phyloP scores from a whole-genome alignment of 53 echinoderm and acorn worm genomes.

The Astropecten irregularis region DNA sequence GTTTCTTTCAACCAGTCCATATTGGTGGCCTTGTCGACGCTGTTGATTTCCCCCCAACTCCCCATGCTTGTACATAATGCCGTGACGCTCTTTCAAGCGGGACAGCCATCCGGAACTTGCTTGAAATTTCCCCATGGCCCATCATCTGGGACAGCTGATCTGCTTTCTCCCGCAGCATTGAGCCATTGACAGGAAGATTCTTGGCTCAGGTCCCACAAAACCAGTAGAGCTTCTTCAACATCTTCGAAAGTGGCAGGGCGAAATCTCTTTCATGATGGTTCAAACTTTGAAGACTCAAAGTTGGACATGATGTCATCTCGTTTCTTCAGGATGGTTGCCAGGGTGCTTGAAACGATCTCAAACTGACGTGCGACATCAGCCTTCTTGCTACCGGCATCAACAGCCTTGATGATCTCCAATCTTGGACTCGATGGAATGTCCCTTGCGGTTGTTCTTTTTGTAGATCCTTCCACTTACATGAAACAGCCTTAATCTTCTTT shows the following conservation, averaged over 20 bases:
- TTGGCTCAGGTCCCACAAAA: slow-evolving; percentile 24
- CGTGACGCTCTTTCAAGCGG: background rate
- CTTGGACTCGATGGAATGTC: background rate
- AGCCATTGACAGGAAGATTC: slow-evolving; percentile 40
- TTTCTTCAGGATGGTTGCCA: slow-evolving; percentile 29
- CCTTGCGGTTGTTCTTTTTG: slow-evolving; percentile 4
- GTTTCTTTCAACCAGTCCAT: background rate
- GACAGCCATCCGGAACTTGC: slow-evolving; percentile 19
- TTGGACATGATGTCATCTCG: background rate
- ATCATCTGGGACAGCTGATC: slow-evolving; percentile 34
- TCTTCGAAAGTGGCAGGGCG: slow-evolving; percentile 21
- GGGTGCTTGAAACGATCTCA: slow-evolving; percentile 18
- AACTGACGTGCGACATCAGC: background rate
- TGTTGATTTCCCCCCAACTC: slow-evolving; percentile 1
- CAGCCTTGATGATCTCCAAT: background rate
- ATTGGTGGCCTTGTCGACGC: background rate
- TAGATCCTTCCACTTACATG: background rate
- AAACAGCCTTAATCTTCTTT: background rate
- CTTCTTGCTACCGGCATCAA: background rate
- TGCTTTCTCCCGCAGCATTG: slow-evolving; percentile 28
- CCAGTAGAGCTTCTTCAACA: slow-evolving; percentile 46
- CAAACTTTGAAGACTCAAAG: slow-evolving; percentile 17
- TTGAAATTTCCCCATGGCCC: slow-evolving; percentile 19
- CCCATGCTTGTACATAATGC: background rate
- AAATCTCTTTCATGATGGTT: slow-evolving; percentile 42